Base-by-base conservation (phyloP, 1,140 invertebrate species). In the Bilobella aurantiaca region DNA sequence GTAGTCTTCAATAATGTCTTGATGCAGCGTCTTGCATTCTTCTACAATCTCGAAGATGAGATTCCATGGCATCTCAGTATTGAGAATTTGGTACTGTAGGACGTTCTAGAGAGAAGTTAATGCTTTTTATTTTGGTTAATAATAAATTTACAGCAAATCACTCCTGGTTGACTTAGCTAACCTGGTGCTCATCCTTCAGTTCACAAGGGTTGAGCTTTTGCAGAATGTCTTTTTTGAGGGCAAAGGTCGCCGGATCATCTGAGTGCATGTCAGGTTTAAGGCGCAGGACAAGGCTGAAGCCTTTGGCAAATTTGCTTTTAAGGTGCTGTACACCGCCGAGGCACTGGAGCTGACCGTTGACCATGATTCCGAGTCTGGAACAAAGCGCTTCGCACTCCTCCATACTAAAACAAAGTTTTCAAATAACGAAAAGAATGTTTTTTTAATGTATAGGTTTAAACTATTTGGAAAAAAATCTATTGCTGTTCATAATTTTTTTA, bases 271-370 rank as follows among this genome's bases (percentile, higher is more conserved):
- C 16, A 8, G 70, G 32, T 66, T 69, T 67, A 1, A 79, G 65
- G 63, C 79, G 79, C 0, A 82, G 73, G 3, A 78, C 74, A 3
- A 84, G 70, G 27, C 79, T 82, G 72, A 81, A 84, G 23, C 82
- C 82, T 71, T 80, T 75, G 59, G 81, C 81, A 76, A 81, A 84
- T 71, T 82, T 82, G 62, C 64, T 64, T 67, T 79, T 79, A 14
- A 80, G 68, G 56, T 79, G 75, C 49, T 79, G 77, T 23, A 74
- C 69, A 23, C 73, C 76, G 16, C 80, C 81, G 23, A 82, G 66
- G 66, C 81, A 82, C 30, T 76, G 82, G 66, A 93, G 82, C 63
- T 85, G 81, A 0, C 92, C 92, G 74, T 86, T 86, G 1, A 92
- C 78, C 79, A 82, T 82, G 28, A 83, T 82, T 25, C 76, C 80